Conservation (phyloP, 2,113 vertebrate species). For the Pluvianellus socialis region DNA sequence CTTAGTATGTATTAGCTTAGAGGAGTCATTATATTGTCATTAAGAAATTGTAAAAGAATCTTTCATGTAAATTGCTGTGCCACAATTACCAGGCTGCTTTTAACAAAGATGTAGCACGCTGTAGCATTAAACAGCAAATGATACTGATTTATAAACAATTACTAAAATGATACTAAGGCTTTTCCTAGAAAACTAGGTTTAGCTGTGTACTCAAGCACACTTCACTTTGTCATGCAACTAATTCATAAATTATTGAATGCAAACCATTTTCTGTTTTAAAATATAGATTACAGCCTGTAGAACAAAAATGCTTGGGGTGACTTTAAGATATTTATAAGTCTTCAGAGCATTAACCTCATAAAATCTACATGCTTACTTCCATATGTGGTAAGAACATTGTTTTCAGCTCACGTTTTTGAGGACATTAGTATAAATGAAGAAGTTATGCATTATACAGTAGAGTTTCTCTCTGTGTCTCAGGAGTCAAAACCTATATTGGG, state of each 20-base stretch:
- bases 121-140: neutral
- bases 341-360: constrained; percentile 35
- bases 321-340: constrained; percentile 26
- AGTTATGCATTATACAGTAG: constrained; percentile 38
- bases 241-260: constrained; percentile 53
- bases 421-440: constrained; percentile 29
- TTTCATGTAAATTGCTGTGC: neutral
- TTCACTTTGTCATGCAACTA: constrained; percentile 53
- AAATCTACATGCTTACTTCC: constrained; percentile 14
- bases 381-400: neutral
- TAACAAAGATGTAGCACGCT: neutral
- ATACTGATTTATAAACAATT: neutral
- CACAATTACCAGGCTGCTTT: neutral
- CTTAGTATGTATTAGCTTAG: neutral
- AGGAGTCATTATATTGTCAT: neutral
- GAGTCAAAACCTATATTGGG: constrained; percentile 18
- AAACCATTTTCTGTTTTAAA: constrained; percentile 54
- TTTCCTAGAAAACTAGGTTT: constrained; percentile 45
- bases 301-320: constrained; percentile 39
- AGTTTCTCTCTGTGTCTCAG: constrained; percentile 2
- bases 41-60: neutral
- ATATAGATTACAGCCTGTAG: constrained; percentile 43
- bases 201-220: constrained; percentile 4
- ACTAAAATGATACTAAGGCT: neutral
- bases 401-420: constrained; percentile 33